Percentiles rank a stretch among this genome's conserved stretches.
phyloP scores from a whole-genome alignment of 37 sponge, comb jelly and placozoan species.

The Halichondria panicea region DNA sequence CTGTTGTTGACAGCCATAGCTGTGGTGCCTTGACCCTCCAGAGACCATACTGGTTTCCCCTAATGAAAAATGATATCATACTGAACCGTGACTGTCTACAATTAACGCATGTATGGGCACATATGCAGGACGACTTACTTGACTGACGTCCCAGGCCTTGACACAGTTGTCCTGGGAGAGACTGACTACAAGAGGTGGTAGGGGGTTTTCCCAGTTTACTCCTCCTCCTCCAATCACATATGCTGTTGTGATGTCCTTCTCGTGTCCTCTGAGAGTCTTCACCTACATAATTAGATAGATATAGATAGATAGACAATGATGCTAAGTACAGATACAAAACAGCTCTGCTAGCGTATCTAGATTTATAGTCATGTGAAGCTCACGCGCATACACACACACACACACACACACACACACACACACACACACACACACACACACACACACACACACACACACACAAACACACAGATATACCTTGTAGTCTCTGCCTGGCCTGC shows the following conservation, averaged over 20 bases:
- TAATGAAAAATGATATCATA: not conserved
- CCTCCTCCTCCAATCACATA: constrained; percentile 29
- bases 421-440: not conserved
- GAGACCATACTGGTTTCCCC: constrained; percentile 42
- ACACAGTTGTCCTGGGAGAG: constrained; percentile 35
- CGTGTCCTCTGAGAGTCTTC: constrained; percentile 56
- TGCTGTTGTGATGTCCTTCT: constrained; percentile 22
- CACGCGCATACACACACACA: not conserved
- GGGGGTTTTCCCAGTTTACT: constrained; percentile 54
- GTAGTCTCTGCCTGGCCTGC: constrained; percentile 62
- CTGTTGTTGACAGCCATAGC: constrained; percentile 5
- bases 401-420: not conserved
- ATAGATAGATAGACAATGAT: not conserved
- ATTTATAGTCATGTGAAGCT: not conserved
- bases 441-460: not conserved
- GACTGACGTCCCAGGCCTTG: constrained; percentile 51
- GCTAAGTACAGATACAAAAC: not conserved
- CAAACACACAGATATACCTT: constrained; percentile 24
- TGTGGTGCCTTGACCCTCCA: not conserved
- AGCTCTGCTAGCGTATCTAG: not conserved
- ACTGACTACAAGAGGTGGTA: constrained; percentile 42
- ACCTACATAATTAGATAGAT: constrained; percentile 31
- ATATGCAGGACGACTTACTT: constrained; percentile 20
- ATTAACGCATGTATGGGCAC: not conserved
- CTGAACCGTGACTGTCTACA: not conserved